These are phyloP conservation scores for Plemyria rubiginata DNA, from an alignment of 2,888 invertebrate genomes.

Conservation along the genomic window DNA sequence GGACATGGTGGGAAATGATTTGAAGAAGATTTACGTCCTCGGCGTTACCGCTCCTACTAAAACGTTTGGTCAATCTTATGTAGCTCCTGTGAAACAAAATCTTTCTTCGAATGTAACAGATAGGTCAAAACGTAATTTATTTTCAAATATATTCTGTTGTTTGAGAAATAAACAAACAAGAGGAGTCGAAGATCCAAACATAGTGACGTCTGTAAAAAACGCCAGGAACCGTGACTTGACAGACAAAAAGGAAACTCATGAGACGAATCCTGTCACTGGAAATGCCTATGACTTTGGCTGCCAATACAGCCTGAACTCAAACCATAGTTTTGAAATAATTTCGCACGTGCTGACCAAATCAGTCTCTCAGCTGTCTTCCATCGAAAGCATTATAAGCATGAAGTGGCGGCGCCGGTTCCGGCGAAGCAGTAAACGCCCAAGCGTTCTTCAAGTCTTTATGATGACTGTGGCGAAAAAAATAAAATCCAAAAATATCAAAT, in stretches of 20 bases:
- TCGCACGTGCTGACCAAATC: slow-evolving; percentile 57
- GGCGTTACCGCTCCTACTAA: slow-evolving; percentile 30
- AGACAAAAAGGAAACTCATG: slow-evolving; percentile 28
- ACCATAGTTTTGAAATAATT: slow-evolving; percentile 58
- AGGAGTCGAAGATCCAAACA: slow-evolving; percentile 13
- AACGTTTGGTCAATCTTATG: slow-evolving; percentile 47
- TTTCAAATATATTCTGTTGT: slow-evolving; percentile 51
- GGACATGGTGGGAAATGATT: slow-evolving; percentile 32
- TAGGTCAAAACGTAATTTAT: slow-evolving; percentile 35
- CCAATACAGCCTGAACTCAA: slow-evolving; percentile 56
- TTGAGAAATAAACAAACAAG: slow-evolving; percentile 38
- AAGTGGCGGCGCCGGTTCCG: slow-evolving; percentile 42
- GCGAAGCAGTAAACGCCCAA: slow-evolving; percentile 34
- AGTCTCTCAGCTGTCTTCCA: slow-evolving; percentile 48
- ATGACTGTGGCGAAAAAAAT: slow-evolving; percentile 52
- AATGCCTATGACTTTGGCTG: slow-evolving; percentile 53
- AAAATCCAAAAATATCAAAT: slow-evolving; percentile 45
- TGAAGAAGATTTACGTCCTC: slow-evolving; percentile 33
- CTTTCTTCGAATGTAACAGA: slow-evolving; percentile 32
- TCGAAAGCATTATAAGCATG: slow-evolving; percentile 44
- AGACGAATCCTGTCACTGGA: slow-evolving; percentile 34
- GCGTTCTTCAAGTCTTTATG: slow-evolving; percentile 48
- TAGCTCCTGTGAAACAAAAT: slow-evolving; percentile 39
- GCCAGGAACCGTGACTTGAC: slow-evolving; percentile 5
- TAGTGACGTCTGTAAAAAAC: neutral